Percentiles rank a stretch among this genome's conserved stretches.
phyloP scores from a whole-genome alignment of 2,888 invertebrate genomes.

The Hydrotaea cyrtoneurina region DNA sequence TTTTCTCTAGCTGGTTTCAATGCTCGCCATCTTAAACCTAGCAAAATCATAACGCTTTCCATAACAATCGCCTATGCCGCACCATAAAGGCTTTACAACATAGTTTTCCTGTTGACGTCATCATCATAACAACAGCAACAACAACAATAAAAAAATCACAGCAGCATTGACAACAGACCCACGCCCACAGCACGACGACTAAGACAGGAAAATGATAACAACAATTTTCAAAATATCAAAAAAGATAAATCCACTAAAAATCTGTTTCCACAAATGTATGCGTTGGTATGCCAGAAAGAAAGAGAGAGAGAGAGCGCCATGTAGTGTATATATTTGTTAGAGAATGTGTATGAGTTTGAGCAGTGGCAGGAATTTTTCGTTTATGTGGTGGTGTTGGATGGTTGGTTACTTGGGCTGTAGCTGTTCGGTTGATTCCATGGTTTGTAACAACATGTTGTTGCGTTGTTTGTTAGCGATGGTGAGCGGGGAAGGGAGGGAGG shows the following conservation, averaged over 20 bases:
- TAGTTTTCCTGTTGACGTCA: conserved; percentile 48
- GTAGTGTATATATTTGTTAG: too few relatives aligned
- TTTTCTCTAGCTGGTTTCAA: too few relatives aligned
- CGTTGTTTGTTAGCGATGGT: too few relatives aligned
- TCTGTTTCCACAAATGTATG: too few relatives aligned
- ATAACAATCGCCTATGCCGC: too few relatives aligned
- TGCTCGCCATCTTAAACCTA: too few relatives aligned
- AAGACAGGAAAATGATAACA: conserved; percentile 60
- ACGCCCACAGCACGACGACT: neutral
- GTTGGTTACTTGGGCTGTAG: too few relatives aligned
- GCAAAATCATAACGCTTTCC: too few relatives aligned
- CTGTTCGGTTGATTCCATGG: neutral
- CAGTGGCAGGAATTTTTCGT: neutral
- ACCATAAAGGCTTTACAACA: neutral
- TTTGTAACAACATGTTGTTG: neutral
- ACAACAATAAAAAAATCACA: too few relatives aligned
- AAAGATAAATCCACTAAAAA: conserved; percentile 41
- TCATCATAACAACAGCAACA: neutral
- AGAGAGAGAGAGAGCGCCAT: too few relatives aligned
- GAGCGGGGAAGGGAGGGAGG: neutral
- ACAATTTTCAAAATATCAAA: conserved; percentile 46
- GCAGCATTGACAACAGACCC: conserved; percentile 12
- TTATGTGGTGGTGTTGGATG: neutral
- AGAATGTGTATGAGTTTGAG: neutral
- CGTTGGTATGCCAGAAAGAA: too few relatives aligned